These are phyloP conservation scores for Drosophila kuntzei DNA, from an alignment of 2,888 invertebrate genomes.

Conservation along the genomic window DNA sequence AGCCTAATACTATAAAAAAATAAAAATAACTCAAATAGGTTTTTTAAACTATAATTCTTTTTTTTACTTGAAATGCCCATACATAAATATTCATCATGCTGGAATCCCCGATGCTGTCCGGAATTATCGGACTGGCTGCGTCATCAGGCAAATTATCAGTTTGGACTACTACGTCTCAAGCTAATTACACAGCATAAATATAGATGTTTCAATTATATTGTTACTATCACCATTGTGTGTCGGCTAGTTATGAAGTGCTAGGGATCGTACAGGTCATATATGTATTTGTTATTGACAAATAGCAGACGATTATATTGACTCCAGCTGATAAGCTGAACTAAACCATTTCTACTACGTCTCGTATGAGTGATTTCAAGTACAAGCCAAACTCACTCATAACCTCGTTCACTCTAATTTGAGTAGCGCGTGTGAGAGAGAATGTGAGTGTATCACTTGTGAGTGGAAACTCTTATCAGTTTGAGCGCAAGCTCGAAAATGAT, in stretches of 20 bases:
- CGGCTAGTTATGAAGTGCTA: neutral
- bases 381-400: neutral
- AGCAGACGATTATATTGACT: constrained; percentile 14
- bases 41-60: no score
- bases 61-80: no score
- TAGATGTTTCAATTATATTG: neutral
- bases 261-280: neutral
- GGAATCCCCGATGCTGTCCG: constrained; percentile 7
- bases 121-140: neutral
- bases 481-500: constrained; percentile 36
- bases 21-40: no score
- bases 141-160: constrained; percentile 32
- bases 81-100: neutral
- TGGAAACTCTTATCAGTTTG: constrained; percentile 48
- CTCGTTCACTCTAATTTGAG: constrained; percentile 17
- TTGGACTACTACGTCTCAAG: constrained; percentile 37
- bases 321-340: constrained; percentile 15
- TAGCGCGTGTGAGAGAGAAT: neutral
- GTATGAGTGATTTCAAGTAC: neutral
- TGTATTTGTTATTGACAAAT: constrained; percentile 23
- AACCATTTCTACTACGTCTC: neutral
- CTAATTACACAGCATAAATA: constrained; percentile 1
- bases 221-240: neutral
- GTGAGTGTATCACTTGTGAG: constrained; percentile 32
- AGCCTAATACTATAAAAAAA: no score